These are phyloP conservation scores for Plecotus auritus DNA, from an alignment of 2,113 vertebrate species.

Conservation along the genomic window DNA sequence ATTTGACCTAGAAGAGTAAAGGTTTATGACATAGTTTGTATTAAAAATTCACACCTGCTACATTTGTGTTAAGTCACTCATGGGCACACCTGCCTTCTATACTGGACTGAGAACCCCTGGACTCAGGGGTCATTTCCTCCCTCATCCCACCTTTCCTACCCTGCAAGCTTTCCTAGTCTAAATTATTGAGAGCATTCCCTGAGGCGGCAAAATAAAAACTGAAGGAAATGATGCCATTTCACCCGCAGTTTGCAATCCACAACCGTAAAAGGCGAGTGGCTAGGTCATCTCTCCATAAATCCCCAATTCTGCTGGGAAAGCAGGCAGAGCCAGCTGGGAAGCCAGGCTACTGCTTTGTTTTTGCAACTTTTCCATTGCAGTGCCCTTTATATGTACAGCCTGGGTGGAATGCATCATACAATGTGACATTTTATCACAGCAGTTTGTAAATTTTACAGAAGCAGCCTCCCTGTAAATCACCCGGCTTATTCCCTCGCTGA, in stretches of 20 bases:
- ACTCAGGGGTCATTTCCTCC: background rate
- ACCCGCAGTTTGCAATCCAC: constrained; percentile 53
- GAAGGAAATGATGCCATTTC: constrained; percentile 53
- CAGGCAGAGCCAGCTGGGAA: constrained; percentile 59
- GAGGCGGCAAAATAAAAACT: constrained; percentile 25
- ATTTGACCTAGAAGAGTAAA: background rate
- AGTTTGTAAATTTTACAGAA: constrained; percentile 89
- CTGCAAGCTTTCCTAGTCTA: background rate
- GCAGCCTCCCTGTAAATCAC: constrained; percentile 83
- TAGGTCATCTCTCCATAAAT: constrained; percentile 70
- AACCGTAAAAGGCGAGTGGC: constrained; percentile 23
- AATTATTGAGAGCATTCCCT: constrained; percentile 16
- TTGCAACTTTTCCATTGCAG: constrained; percentile 70
- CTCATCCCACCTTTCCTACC: background rate
- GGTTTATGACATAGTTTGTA: background rate
- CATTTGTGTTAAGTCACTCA: background rate
- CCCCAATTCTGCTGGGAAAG: constrained; percentile 63
- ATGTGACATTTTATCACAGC: constrained; percentile 86
- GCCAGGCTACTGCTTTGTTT: constrained; percentile 71
- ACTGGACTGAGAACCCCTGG: background rate
- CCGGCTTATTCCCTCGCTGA: constrained; percentile 81
- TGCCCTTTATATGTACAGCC: constrained; percentile 83
- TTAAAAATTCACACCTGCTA: background rate
- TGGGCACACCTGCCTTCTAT: background rate
- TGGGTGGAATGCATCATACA: constrained; percentile 83